These are phyloP conservation scores for Hypselothyrea guttata DNA, from an alignment of 2,888 invertebrate species.

Conservation along the genomic window DNA sequence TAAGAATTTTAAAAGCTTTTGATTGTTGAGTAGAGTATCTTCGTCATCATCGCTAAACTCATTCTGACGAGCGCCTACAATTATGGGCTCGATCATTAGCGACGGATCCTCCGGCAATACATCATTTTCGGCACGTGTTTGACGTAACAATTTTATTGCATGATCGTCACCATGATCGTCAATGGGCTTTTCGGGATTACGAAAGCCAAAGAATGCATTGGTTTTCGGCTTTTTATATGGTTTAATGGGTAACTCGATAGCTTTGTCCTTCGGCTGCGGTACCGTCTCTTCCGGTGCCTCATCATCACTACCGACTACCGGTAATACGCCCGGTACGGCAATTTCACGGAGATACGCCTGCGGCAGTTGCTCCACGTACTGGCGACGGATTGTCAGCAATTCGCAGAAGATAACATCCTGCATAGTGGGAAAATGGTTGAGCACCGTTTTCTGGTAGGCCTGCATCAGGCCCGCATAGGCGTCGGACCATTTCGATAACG, in stretches of 20 bases:
- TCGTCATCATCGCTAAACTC: no score
- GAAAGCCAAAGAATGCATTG: conserved; percentile 23
- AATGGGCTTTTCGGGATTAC: neutral
- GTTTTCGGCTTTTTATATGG: conserved; percentile 3
- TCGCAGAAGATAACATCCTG: conserved; percentile 98
- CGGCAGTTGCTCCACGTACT: conserved; percentile 17
- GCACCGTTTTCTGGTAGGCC: conserved; percentile 98
- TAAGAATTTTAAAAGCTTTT: no score
- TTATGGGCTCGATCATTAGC: neutral
- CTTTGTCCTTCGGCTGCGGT: neutral
- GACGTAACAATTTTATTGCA: neutral
- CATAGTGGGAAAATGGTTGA: conserved; percentile 95
- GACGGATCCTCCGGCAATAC: neutral
- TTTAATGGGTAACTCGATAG: neutral
- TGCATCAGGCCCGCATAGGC: conserved; percentile 97
- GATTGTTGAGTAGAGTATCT: no score
- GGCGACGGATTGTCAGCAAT: conserved; percentile 87
- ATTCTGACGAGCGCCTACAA: no score
- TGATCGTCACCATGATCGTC: fast-evolving
- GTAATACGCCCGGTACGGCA: conserved; percentile 15
- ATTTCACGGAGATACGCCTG: conserved; percentile 19
- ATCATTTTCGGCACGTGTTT: neutral
- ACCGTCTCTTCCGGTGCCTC: neutral
- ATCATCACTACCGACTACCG: no score
- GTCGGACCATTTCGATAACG: conserved; percentile 95